Evolutionary conservation across 2,113 vertebrate genomes (phyloP).

Genomic region (Plestiodon gilberti): DNA sequence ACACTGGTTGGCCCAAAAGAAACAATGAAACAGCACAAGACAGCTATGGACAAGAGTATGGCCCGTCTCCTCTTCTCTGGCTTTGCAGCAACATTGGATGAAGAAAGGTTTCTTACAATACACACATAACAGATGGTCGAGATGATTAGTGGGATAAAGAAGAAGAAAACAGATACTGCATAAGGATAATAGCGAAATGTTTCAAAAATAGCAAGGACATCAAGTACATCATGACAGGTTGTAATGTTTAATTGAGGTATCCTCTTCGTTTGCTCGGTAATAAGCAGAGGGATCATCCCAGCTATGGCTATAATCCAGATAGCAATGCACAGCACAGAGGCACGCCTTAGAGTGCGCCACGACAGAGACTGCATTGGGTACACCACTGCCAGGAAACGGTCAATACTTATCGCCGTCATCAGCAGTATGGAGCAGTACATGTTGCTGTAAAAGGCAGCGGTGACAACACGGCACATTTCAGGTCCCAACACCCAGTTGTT

Average conservation of each 20-base stretch:
- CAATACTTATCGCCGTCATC: slow-evolving; percentile 80
- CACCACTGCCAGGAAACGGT: slow-evolving; percentile 83
- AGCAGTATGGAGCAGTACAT: slow-evolving; percentile 89
- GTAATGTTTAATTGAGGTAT: slow-evolving; percentile 79
- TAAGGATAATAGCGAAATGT: slow-evolving; percentile 81
- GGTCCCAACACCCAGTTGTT: slow-evolving; percentile 82
- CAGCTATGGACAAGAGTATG: slow-evolving; percentile 74
- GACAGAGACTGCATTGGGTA: slow-evolving; percentile 81
- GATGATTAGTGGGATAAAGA: slow-evolving; percentile 78
- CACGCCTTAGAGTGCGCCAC: slow-evolving; percentile 75
- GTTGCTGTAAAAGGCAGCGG: slow-evolving; percentile 81
- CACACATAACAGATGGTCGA: slow-evolving; percentile 77
- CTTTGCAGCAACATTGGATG: slow-evolving; percentile 65
- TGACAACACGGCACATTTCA: slow-evolving; percentile 73
- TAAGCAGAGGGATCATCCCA: slow-evolving; percentile 79
- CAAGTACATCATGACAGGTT: slow-evolving; percentile 82
- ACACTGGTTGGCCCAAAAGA: slow-evolving; percentile 89
- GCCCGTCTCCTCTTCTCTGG: slow-evolving; percentile 78
- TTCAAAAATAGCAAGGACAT: slow-evolving; percentile 55
- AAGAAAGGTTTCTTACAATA: slow-evolving; percentile 78
- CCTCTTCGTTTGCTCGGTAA: slow-evolving; percentile 74
- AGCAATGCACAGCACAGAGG: slow-evolving; percentile 67
- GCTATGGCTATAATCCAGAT: slow-evolving; percentile 75
- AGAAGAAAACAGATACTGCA: slow-evolving; percentile 77
- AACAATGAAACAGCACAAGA: slow-evolving; percentile 82